Evolutionary conservation across 2,888 invertebrate species (phyloP).

Genomic region (Pherbina coryleti): DNA sequence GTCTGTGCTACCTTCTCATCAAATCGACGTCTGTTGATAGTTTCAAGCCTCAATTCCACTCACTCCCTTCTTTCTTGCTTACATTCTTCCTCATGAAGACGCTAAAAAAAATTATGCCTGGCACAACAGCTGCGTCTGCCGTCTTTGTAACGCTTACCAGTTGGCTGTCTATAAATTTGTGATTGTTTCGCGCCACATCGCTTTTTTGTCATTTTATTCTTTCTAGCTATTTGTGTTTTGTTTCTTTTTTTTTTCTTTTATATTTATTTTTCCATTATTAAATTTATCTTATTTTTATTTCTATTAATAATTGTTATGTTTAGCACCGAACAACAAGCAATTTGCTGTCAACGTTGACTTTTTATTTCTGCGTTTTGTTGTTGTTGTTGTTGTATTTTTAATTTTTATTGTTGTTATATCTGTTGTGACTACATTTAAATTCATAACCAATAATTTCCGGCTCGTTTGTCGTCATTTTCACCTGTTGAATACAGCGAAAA

Average conservation of each 20-base stretch:
- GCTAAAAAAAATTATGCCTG: neutral
- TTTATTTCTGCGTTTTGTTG: neutral
- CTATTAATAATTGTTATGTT: neutral
- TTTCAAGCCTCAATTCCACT: neutral
- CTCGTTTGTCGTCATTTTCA: neutral
- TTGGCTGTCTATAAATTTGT: neutral
- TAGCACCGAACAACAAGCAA: neutral
- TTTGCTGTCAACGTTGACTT: neutral
- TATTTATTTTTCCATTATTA: neutral
- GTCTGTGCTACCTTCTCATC: no score
- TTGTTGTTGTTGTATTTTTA: neutral
- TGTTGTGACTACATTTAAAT: constrained; percentile 8
- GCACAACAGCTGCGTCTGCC: neutral
- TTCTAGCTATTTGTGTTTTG: neutral
- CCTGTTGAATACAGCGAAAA: neutral
- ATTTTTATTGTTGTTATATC: neutral
- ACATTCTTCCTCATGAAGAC: neutral
- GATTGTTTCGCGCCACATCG: neutral
- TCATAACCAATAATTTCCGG: constrained; percentile 1
- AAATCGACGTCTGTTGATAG: neutral
- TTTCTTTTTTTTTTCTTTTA: neutral
- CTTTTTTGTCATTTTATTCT: neutral
- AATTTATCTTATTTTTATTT: neutral
- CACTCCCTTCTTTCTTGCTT: neutral
- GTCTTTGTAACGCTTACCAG: neutral